Conservation (phyloP, 2,113 vertebrate genomes). For the Cichladusa arquata region DNA sequence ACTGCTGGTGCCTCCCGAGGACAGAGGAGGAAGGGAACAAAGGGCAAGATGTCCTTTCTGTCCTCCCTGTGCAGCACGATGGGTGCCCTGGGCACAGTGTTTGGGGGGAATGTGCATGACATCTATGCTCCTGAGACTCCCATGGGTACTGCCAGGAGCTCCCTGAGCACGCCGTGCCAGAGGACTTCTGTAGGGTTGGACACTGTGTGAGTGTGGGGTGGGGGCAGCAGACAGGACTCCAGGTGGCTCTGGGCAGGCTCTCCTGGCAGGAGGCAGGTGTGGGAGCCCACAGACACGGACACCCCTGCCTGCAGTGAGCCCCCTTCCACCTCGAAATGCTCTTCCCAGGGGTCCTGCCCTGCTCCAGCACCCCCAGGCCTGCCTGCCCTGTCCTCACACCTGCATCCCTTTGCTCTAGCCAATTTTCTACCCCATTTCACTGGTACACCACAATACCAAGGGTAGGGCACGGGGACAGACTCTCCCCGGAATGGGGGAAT, state of each 20-base stretch:
- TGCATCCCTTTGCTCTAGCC: neutral
- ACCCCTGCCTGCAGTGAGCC: neutral
- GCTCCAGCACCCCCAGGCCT: neutral
- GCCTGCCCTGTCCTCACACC: neutral
- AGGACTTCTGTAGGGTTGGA: neutral
- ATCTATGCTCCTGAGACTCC: neutral
- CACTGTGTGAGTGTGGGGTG: neutral
- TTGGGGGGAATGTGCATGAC: rapidly evolving
- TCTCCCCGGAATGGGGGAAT: neutral
- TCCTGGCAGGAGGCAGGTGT: neutral
- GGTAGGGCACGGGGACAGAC: neutral
- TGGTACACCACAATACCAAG: neutral
- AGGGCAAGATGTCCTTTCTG: neutral
- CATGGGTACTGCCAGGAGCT: neutral
- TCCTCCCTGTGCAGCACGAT: neutral
- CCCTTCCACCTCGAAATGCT: neutral
- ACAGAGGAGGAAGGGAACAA: neutral
- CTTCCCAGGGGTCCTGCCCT: neutral
- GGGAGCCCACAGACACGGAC: neutral
- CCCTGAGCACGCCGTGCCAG: neutral
- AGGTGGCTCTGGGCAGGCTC: neutral
- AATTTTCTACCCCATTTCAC: neutral
- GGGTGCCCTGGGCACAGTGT: neutral
- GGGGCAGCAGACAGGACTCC: neutral
- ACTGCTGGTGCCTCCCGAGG: neutral